Percentiles rank a stretch among this genome's conserved stretches.
Conservation (phyloP, 2,888 invertebrate genomes). For the Calameuta filiformis region DNA sequence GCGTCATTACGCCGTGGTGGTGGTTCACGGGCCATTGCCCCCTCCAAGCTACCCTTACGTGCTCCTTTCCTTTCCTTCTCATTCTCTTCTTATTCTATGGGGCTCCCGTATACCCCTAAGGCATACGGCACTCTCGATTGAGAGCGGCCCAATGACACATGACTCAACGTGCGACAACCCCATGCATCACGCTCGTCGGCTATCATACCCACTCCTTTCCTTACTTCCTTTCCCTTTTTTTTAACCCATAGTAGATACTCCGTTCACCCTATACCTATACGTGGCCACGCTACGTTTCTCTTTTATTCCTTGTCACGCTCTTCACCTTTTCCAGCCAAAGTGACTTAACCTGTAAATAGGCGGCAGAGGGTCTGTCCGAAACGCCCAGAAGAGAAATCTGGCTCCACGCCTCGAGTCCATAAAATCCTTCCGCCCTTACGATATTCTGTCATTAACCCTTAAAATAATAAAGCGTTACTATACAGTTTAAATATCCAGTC, state of each 20-base stretch:
- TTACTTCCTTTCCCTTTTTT: background rate
- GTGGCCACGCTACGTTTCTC: background rate
- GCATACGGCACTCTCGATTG: slow-evolving; percentile 51
- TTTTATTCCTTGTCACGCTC: background rate
- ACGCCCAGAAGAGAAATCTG: background rate
- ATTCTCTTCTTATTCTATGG: slow-evolving; percentile 33
- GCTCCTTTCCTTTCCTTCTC: slow-evolving; percentile 39
- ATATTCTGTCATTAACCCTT: background rate
- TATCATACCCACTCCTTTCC: slow-evolving; percentile 18
- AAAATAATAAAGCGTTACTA: background rate
- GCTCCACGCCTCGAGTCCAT: background rate
- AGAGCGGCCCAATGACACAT: slow-evolving; percentile 61
- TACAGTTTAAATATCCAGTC: background rate
- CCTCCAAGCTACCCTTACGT: slow-evolving; percentile 42
- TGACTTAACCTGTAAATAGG: background rate
- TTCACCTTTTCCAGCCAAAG: background rate
- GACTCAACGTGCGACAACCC: slow-evolving; percentile 58
- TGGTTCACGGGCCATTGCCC: slow-evolving; percentile 65
- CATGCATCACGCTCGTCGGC: slow-evolving; percentile 43
- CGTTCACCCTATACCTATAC: background rate
- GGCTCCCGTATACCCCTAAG: slow-evolving; percentile 22
- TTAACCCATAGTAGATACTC: background rate
- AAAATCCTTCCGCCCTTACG: background rate
- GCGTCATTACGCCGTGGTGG: slow-evolving; percentile 64
- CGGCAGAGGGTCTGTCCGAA: background rate